These are phyloP conservation scores for Linyphia triangularis DNA, from an alignment of 2,888 invertebrate species.

Conservation along the genomic window DNA sequence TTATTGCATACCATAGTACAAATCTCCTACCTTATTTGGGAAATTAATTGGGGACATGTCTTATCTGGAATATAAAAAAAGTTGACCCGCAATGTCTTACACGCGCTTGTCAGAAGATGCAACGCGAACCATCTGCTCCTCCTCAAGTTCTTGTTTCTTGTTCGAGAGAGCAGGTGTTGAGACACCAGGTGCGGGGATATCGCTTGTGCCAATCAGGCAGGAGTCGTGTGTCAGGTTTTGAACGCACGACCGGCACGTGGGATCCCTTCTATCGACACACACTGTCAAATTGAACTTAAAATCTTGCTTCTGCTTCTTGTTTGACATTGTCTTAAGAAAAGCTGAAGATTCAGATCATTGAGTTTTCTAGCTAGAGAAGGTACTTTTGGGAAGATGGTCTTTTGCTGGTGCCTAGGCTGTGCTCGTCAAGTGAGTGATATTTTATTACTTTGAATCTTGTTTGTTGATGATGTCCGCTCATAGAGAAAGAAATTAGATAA, in stretches of 20 bases:
- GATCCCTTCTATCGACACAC: background rate
- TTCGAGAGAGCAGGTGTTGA: constrained; percentile 46
- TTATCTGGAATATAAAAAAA: background rate
- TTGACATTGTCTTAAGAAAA: background rate
- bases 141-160: constrained; percentile 32
- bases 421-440: constrained; percentile 29
- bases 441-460: background rate
- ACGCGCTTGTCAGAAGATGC: constrained; percentile 8
- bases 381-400: background rate
- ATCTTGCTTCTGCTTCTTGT: background rate
- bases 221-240: background rate
- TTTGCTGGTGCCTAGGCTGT: constrained; percentile 52
- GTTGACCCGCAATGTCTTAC: constrained; percentile 3
- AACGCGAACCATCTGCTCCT: no score
- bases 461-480: background rate
- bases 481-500: no score
- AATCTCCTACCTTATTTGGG: constrained; percentile 39
- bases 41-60: constrained; percentile 29
- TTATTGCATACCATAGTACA: background rate
- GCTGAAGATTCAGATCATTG: background rate
- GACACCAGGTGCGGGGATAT: constrained; percentile 49
- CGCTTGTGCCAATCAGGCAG: constrained; percentile 35
- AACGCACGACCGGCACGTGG: constrained; percentile 50
- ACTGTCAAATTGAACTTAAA: constrained; percentile 5
- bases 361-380: background rate